Base-by-base conservation (phyloP, 2,113 vertebrate species). In the Atlantisia rogersi region DNA sequence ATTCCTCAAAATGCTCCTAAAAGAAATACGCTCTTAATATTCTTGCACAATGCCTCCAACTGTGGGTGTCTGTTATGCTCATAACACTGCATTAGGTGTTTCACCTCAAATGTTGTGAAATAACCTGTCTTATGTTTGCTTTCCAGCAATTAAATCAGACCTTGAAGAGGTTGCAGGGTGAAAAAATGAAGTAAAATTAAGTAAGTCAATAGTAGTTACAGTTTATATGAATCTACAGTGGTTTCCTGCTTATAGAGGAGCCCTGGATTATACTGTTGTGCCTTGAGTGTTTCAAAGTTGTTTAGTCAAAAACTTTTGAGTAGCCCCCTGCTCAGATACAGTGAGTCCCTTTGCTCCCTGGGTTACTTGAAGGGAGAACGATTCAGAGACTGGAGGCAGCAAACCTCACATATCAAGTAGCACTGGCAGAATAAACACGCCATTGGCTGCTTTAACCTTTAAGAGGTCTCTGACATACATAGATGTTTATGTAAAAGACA, bases 71-170 rank as follows among this genome's bases (percentile, higher is more conserved):
- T 85, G 15, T 78, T 81, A 42, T 11, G 11, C 9, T 62, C 9
- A 10, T 35, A 90, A 76, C 19, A 76, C 6, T 16, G 3, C 14
- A 44, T 74, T 76, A 76, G 18, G 18, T 56, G 63, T 68, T 81
- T 77, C 42, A 85, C n/a, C 28, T 62, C 32, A 69, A 53, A 62
- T 29, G 16, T 50, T 32, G 15, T 20, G 35, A 70, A 82, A 78
- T 81, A 86, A 40, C 15, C 69, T 88, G 16, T 59, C 21, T 89
- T 65, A 32, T 22, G 3, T 63, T 86, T 87, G 12, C 13, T 83
- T 91, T 75, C 16, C n/a, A 94, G 73, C 25, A 94, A 88, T 83
- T 95, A 89, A 82, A 90, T 70, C 28, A 86, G 69, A 92, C 22
- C 31, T 94, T 86, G 15, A 58, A 85, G 88, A 79, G 35, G 25